Conservation (phyloP, 2,888 invertebrate species). For the Mystacides longicornis region DNA sequence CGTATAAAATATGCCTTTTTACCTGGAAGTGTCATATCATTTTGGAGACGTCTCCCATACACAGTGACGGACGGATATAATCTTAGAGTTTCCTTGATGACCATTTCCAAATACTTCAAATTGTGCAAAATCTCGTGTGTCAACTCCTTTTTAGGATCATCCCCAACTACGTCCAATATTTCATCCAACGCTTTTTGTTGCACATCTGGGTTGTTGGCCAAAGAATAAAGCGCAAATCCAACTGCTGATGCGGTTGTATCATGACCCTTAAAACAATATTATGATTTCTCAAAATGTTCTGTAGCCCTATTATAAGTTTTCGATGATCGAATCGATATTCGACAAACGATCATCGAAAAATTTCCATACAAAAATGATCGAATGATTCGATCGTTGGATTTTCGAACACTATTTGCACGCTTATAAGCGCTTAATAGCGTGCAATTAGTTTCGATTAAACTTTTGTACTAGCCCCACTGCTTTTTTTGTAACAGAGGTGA, state of each 20-base stretch:
- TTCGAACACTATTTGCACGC: no score
- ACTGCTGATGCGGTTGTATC: conserved; percentile 43
- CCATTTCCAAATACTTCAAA: conserved; percentile 27
- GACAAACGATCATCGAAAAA: no score
- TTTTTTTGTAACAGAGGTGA: no score
- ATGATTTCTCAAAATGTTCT: neutral
- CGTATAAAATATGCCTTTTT: no score
- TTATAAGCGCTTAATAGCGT: no score
- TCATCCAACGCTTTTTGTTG: conserved; percentile 30
- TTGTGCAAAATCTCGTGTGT: conserved; percentile 24
- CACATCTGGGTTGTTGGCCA: conserved; percentile 38
- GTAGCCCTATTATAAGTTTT: neutral
- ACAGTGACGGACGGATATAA: conserved; percentile 29
- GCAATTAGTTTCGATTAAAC: no score
- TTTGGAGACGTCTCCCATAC: conserved; percentile 26
- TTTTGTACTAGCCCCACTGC: no score
- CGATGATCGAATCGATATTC: neutral
- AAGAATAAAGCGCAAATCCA: conserved; percentile 37
- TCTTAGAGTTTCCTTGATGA: conserved; percentile 29
- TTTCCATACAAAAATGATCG: no score
- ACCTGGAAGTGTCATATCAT: conserved; percentile 26
- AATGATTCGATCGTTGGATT: no score
- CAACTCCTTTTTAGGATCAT: conserved; percentile 5
- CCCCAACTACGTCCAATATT: conserved; percentile 10
- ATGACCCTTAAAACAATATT: conserved; percentile 36